These are phyloP conservation scores for Apostichopus californicus DNA, from an alignment of 35 echinoderm and acorn worm genomes.

Conservation along the genomic window DNA sequence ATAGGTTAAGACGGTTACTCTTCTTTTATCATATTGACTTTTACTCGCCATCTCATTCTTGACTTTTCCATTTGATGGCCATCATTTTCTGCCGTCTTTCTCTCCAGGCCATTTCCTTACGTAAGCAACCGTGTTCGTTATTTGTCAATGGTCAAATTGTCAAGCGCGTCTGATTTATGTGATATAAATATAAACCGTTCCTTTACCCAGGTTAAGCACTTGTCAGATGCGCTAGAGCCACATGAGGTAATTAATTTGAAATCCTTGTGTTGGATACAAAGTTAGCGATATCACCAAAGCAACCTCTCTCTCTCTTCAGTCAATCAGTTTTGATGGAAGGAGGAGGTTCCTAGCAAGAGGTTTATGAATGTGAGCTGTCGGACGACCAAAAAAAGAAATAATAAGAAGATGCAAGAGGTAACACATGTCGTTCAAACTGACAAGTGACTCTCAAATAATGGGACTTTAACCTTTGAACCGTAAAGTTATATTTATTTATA, in stretches of 20 bases:
- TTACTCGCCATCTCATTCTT: conserved; percentile 6
- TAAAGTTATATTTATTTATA: too few relatives aligned
- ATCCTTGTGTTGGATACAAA: conserved; percentile 24
- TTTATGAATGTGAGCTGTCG: too few relatives aligned
- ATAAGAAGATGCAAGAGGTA: too few relatives aligned
- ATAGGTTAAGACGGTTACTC: background rate
- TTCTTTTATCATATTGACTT: conserved; percentile 21
- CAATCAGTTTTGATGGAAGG: too few relatives aligned
- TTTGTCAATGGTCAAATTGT: conserved; percentile 32
- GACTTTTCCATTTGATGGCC: background rate
- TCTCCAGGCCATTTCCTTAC: conserved; percentile 27
- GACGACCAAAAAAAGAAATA: too few relatives aligned
- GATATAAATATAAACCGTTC: background rate
- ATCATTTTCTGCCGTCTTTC: background rate
- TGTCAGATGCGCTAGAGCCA: background rate
- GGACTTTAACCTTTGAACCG: too few relatives aligned
- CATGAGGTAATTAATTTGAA: conserved; percentile 16
- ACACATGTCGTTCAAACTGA: too few relatives aligned
- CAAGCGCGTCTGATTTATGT: background rate
- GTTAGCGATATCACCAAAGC: background rate
- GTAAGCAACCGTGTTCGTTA: conserved; percentile 24
- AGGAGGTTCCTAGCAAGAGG: too few relatives aligned
- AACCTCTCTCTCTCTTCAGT: background rate
- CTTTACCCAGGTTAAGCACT: background rate
- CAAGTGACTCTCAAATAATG: too few relatives aligned